A percentile compares a stretch with the other conserved stretches of the same genome.
These are phyloP conservation scores for Drosophila virilis DNA, from an alignment of 1,140 invertebrate genomes.

Conservation along the genomic window DNA sequence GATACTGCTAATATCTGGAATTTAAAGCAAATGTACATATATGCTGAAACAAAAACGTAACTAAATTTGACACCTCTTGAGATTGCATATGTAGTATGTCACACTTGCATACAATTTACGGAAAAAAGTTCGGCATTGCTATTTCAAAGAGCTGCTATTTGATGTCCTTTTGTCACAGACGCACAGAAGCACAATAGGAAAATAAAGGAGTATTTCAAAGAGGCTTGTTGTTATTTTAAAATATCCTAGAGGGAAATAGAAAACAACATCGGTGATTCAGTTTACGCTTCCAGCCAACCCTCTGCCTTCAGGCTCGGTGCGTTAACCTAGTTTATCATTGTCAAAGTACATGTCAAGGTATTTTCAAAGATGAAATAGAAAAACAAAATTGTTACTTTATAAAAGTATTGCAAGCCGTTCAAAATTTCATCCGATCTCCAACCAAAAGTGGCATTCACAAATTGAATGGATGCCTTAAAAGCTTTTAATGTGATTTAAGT, in stretches of 20 bases:
- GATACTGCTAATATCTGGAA: constrained; percentile 48
- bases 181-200: constrained; percentile 31
- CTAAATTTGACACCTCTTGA: constrained; percentile 71
- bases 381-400: too few species aligned
- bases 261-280: too few species aligned
- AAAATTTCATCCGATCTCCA: too few species aligned
- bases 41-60: background rate
- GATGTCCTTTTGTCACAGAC: constrained; percentile 43
- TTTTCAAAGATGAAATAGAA: too few species aligned
- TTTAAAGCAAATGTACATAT: constrained; percentile 33
- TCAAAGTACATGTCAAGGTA: too few species aligned
- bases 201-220: constrained; percentile 14
- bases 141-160: constrained; percentile 45
- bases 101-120: constrained; percentile 59
- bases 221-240: background rate
- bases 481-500: too few species aligned
- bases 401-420: too few species aligned
- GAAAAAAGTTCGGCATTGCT: constrained; percentile 33
- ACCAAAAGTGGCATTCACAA: too few species aligned
- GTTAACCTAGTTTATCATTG: too few species aligned
- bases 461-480: too few species aligned
- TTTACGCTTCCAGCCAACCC: too few species aligned
- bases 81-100: constrained; percentile 31
- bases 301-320: too few species aligned
- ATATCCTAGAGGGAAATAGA: background rate